These are phyloP conservation scores for Parotocinclus haroldoi DNA, from an alignment of 2,797 vertebrate species.

Conservation along the genomic window DNA sequence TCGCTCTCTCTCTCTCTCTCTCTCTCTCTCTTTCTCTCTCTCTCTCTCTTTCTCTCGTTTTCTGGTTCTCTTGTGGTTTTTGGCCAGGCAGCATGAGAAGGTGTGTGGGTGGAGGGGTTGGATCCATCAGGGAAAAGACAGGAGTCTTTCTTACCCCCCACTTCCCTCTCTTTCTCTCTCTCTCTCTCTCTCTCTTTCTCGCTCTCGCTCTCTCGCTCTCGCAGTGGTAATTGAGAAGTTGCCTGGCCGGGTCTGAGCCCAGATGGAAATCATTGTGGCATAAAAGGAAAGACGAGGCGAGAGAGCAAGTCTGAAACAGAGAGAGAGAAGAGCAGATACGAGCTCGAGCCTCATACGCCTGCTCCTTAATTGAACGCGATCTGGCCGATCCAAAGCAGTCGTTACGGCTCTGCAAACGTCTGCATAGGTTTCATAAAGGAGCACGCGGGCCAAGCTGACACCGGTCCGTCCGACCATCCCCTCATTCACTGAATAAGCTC, in stretches of 20 bases:
- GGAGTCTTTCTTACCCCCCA: conserved; percentile 30
- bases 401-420: conserved; percentile 7
- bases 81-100: conserved; percentile 31
- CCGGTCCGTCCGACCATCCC: no score
- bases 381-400: conserved; percentile 4
- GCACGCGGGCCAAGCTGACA: background rate
- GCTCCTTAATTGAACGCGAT: conserved; percentile 21
- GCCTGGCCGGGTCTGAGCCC: conserved; percentile 62
- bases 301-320: conserved; percentile 2
- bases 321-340: background rate
- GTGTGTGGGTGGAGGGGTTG: conserved; percentile 40
- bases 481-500: no score
- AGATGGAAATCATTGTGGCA: conserved; percentile 61
- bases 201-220: conserved; percentile 63
- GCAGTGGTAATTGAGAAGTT: conserved; percentile 63
- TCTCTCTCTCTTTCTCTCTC: background rate
- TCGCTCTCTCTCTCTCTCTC: background rate
- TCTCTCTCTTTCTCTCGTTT: background rate
- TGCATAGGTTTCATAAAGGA: conserved; percentile 8
- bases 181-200: conserved; percentile 6
- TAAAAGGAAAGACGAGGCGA: conserved; percentile 13
- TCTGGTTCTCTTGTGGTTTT: conserved; percentile 28
- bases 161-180: conserved; percentile 1
- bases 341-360: conserved; percentile 18
- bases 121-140: conserved; percentile 41